These are phyloP conservation scores for Mus spretus DNA, from an alignment of 2,797 vertebrate genomes.

Conservation along the genomic window DNA sequence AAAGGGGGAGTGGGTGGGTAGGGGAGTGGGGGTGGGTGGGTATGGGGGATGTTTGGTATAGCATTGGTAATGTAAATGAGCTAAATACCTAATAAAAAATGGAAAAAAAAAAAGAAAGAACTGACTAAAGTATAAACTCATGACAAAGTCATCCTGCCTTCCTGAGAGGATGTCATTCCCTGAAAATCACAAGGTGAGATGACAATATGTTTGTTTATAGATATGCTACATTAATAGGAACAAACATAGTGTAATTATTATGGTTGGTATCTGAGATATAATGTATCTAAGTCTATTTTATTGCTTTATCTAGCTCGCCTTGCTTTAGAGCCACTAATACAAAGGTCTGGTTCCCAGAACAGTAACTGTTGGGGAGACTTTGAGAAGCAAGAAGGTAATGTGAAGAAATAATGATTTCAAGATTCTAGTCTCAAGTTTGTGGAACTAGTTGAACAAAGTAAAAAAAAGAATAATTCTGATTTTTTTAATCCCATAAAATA, in stretches of 20 bases:
- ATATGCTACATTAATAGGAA: neutral
- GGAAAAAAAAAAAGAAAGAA: no score
- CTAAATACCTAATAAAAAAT: no score
- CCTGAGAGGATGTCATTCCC: neutral
- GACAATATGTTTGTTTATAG: neutral
- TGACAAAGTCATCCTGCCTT: neutral
- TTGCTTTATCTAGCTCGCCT: neutral
- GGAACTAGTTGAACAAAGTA: neutral
- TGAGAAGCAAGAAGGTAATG: neutral
- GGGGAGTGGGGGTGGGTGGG: no score
- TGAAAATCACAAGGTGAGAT: neutral
- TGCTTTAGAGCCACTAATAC: neutral
- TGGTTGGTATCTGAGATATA: neutral
- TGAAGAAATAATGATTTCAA: neutral
- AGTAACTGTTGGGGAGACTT: neutral
- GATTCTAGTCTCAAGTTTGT: neutral
- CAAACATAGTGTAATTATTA: neutral
- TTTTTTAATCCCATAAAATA: neutral
- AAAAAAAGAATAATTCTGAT: neutral
- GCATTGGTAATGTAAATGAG: no score
- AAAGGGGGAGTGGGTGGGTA: no score
- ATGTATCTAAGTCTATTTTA: neutral
- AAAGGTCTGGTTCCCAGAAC: neutral
- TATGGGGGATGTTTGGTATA: no score
- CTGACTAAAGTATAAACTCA: neutral